Conservation (phyloP, 2,888 invertebrate genomes). For the Margaritifera margaritifera region DNA sequence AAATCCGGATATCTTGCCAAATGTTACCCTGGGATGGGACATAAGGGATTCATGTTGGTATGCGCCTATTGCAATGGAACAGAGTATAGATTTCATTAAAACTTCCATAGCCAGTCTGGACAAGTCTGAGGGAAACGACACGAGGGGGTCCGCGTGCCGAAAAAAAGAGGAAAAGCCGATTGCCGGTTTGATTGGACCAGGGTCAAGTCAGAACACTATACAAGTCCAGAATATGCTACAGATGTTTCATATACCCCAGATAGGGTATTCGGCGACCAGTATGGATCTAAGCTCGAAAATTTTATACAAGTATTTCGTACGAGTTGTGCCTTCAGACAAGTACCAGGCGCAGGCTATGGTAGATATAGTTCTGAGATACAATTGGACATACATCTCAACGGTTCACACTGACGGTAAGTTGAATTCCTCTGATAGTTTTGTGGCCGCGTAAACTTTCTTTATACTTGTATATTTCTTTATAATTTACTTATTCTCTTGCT, state of each 20-base stretch:
- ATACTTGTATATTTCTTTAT: too few relatives aligned
- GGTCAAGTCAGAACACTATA: constrained; percentile 81
- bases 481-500: too few relatives aligned
- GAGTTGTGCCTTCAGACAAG: constrained; percentile 85
- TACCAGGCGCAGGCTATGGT: constrained; percentile 85
- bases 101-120: constrained; percentile 75
- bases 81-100: constrained; percentile 83
- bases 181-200: constrained; percentile 84
- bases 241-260: constrained; percentile 80
- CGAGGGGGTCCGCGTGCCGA: constrained; percentile 20
- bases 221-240: constrained; percentile 84
- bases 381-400: constrained; percentile 87
- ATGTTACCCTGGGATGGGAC: constrained; percentile 80
- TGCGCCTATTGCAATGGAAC: constrained; percentile 84
- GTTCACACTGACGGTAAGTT: constrained; percentile 83
- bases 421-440: neutral
- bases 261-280: constrained; percentile 86
- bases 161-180: constrained; percentile 68
- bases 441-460: neutral
- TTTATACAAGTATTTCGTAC: constrained; percentile 83
- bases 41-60: constrained; percentile 89
- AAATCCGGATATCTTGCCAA: constrained; percentile 77
- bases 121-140: constrained; percentile 25
- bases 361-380: constrained; percentile 75
- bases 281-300: constrained; percentile 84